A percentile compares a stretch with the other conserved stretches of the same genome.
Evolutionary conservation across 2,797 vertebrate genomes (phyloP).

Genomic region (Leptatherina wallacei): DNA sequence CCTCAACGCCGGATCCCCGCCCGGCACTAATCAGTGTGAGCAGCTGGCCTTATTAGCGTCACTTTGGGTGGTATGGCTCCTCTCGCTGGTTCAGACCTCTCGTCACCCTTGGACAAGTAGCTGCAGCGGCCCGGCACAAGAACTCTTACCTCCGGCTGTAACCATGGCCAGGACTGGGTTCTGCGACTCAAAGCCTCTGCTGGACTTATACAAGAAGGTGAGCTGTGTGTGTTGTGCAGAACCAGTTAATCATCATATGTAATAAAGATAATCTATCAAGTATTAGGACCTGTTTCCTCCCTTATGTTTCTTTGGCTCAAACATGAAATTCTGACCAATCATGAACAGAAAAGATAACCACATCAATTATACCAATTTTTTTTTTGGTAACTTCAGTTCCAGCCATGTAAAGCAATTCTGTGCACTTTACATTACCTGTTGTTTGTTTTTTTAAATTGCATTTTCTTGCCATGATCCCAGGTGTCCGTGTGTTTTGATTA

Average conservation of each 20-base stretch:
- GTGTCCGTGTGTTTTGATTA: constrained; percentile 11
- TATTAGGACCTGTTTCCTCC: neutral
- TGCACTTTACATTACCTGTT: no score
- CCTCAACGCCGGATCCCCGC: constrained; percentile 10
- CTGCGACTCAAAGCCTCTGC: constrained; percentile 81
- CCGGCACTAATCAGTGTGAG: constrained; percentile 60
- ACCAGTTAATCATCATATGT: neutral
- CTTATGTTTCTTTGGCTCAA: neutral
- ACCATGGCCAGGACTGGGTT: constrained; percentile 82
- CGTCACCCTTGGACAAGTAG: constrained; percentile 73
- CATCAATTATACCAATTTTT: no score
- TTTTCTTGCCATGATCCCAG: constrained; percentile 25
- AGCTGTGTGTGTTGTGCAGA: constrained; percentile 7
- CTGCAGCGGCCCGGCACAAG: constrained; percentile 71
- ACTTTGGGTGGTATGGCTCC: neutral
- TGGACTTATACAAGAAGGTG: constrained; percentile 85
- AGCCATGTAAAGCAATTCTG: neutral
- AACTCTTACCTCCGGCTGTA: constrained; percentile 57
- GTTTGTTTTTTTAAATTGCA: no score
- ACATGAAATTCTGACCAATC: neutral
- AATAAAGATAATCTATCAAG: neutral
- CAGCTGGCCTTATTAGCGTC: constrained; percentile 66
- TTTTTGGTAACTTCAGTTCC: no score
- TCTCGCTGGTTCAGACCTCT: constrained; percentile 19
- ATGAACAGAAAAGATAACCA: neutral